A percentile compares a stretch with the other conserved stretches of the same genome.
phyloP scores from a whole-genome alignment of 2,113 vertebrate genomes.

The Quiscalus mexicanus region DNA sequence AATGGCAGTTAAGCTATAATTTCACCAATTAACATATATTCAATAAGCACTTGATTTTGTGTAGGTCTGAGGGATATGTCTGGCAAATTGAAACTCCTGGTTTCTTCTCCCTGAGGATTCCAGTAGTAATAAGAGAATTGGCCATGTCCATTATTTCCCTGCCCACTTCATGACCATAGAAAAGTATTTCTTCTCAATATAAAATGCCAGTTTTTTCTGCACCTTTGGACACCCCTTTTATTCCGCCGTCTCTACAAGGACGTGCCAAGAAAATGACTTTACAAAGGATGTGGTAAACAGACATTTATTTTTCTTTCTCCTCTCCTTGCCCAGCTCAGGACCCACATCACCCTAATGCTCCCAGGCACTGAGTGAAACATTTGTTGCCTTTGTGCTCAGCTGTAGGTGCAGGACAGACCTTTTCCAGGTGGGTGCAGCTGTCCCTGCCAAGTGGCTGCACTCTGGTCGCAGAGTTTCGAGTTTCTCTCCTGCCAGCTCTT shows the following conservation, averaged over 20 bases:
- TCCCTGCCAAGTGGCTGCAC: not conserved
- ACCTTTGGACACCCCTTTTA: not conserved
- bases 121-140: not conserved
- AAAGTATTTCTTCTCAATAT: not conserved
- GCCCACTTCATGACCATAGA: fast-evolving
- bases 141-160: not conserved
- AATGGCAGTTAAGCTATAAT: not conserved
- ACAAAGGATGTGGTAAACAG: not conserved
- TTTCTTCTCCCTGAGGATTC: not conserved
- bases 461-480: not conserved
- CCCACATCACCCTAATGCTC: not conserved
- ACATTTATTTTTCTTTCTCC: not conserved
- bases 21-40: not conserved
- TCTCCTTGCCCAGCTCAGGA: not conserved
- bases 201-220: fast-evolving
- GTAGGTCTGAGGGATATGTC: not conserved
- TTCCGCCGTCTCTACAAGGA: not conserved
- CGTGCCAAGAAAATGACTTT: not conserved
- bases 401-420: not conserved
- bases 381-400: not conserved
- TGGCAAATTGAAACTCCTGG: not conserved
- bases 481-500: not conserved
- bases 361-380: not conserved
- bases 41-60: not conserved
- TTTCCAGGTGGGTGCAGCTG: not conserved